These are phyloP conservation scores for Pungitius pungitius DNA, from an alignment of 2,113 vertebrate species.

Conservation along the genomic window DNA sequence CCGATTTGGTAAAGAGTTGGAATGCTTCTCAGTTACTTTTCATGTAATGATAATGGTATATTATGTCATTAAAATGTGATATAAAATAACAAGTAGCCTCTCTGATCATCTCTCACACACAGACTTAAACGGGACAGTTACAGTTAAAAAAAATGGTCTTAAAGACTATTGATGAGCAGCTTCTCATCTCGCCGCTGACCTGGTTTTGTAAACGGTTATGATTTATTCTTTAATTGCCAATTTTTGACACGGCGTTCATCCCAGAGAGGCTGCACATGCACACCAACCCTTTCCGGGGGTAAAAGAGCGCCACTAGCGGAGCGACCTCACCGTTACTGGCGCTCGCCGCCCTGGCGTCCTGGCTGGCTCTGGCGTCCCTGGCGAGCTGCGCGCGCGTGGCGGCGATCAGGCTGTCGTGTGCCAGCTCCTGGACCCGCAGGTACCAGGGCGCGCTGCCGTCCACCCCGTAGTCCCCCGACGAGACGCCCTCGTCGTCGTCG, in stretches of 20 bases:
- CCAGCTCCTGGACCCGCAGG: slow-evolving; percentile 94
- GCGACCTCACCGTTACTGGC: slow-evolving; percentile 82
- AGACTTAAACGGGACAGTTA: slow-evolving; percentile 11
- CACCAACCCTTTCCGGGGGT: no score
- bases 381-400: slow-evolving; percentile 95
- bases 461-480: slow-evolving; percentile 84
- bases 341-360: slow-evolving; percentile 70
- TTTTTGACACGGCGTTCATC: background rate
- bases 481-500: slow-evolving; percentile 91
- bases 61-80: background rate
- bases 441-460: slow-evolving; percentile 96
- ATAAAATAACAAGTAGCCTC: background rate
- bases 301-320: background rate
- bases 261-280: background rate
- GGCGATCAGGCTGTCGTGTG: slow-evolving; percentile 97
- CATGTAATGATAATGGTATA: background rate
- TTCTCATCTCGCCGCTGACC: slow-evolving; percentile 47
- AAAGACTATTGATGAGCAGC: slow-evolving; percentile 22
- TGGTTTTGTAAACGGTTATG: slow-evolving; percentile 16
- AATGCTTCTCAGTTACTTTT: background rate
- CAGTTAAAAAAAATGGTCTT: slow-evolving; percentile 37
- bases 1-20: background rate
- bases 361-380: slow-evolving; percentile 89
- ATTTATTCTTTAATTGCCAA: background rate
- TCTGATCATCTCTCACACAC: background rate